phyloP scores from a whole-genome alignment of 1,140 invertebrate species.

The Cecropterus lyciades region DNA sequence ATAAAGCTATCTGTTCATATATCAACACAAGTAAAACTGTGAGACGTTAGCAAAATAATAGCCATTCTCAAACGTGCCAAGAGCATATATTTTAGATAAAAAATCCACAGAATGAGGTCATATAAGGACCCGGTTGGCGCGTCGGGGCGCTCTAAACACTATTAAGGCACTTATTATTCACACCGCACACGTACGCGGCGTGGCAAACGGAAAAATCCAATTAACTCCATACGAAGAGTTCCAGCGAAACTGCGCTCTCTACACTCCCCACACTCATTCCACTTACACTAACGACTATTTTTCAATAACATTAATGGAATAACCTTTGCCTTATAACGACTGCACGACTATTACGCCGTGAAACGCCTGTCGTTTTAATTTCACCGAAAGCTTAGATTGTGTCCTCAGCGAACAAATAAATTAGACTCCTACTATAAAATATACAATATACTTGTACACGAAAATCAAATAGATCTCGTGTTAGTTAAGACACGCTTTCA shows the following conservation, averaged over 20 bases:
- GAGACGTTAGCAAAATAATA: not conserved
- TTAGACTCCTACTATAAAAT: too few relatives aligned
- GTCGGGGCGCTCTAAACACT: constrained; percentile 57
- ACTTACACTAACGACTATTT: constrained; percentile 63
- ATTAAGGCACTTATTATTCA: constrained; percentile 71
- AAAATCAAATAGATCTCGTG: too few relatives aligned
- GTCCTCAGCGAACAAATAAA: too few relatives aligned
- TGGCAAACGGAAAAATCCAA: constrained; percentile 77
- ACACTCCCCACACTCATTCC: constrained; percentile 38
- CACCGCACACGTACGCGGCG: constrained; percentile 61
- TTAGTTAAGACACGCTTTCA: too few relatives aligned
- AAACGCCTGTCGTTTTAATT: constrained; percentile 37
- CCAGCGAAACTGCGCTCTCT: constrained; percentile 35
- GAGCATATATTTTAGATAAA: constrained; percentile 17
- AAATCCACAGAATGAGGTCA: constrained; percentile 32
- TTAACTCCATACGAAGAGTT: constrained; percentile 72
- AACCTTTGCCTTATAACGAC: constrained; percentile 48
- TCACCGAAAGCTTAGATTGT: constrained; percentile 25
- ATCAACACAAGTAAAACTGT: too few relatives aligned
- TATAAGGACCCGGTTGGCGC: constrained; percentile 22
- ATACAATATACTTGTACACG: too few relatives aligned
- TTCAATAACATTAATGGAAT: constrained; percentile 68
- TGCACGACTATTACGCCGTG: constrained; percentile 40
- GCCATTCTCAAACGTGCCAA: constrained; percentile 11
- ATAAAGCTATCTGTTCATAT: too few relatives aligned